phyloP scores from a whole-genome alignment of 2,797 vertebrate species.

The Argyrosomus regius region DNA sequence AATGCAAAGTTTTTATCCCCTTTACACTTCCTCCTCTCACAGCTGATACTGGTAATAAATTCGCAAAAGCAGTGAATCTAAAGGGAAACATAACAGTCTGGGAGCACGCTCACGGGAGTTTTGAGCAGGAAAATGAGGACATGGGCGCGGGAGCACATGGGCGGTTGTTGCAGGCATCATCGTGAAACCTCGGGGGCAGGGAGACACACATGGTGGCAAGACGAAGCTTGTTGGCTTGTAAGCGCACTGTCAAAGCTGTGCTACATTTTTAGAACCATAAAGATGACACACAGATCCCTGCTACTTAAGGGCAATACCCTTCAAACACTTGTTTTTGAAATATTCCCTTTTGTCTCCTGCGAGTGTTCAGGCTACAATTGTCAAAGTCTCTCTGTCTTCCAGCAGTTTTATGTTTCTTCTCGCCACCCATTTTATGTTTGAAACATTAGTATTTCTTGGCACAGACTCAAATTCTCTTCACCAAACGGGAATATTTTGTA shows the following conservation, averaged over 20 bases:
- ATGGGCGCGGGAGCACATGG: slow-evolving; percentile 58
- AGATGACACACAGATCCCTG: slow-evolving; percentile 10
- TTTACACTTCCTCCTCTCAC: not conserved
- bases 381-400: slow-evolving; percentile 22
- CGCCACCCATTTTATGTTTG: slow-evolving; percentile 21
- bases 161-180: slow-evolving; percentile 44
- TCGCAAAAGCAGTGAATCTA: slow-evolving; percentile 15
- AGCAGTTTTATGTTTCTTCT: slow-evolving; percentile 34
- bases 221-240: slow-evolving; percentile 54
- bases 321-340: slow-evolving; percentile 34
- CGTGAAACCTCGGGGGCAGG: slow-evolving; percentile 50
- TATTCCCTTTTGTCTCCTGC: slow-evolving; percentile 17
- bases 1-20: slow-evolving; percentile 1
- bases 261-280: slow-evolving; percentile 16
- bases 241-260: slow-evolving; percentile 21
- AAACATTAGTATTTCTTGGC: slow-evolving; percentile 36
- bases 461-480: slow-evolving; percentile 2
- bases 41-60: slow-evolving; percentile 33
- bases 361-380: slow-evolving; percentile 18
- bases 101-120: slow-evolving; percentile 35
- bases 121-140: slow-evolving; percentile 47
- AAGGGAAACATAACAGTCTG: slow-evolving; percentile 13
- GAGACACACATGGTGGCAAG: slow-evolving; percentile 63
- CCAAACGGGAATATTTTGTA: not conserved
- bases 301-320: slow-evolving; percentile 17